Conservation (phyloP, 92 coral and sea anemone genomes). For the Epizoanthus scotinus region DNA sequence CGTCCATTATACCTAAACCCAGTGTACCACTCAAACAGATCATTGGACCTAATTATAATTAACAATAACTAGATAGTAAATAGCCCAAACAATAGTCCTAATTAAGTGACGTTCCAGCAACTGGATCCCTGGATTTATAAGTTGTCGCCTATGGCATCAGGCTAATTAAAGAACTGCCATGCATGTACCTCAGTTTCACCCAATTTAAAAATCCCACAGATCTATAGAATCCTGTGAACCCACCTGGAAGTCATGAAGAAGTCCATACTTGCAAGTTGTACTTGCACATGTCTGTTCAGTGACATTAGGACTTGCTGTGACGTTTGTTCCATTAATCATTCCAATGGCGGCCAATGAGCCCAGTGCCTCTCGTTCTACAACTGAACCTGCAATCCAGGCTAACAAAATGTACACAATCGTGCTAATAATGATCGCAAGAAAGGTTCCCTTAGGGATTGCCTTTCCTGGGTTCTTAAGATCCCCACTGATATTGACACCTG, state of each 20-base stretch:
- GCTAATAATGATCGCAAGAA: slow-evolving; percentile 86
- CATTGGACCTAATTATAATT: too few relatives aligned
- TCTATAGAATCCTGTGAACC: neutral
- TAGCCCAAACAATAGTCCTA: too few relatives aligned
- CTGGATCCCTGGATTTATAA: too few relatives aligned
- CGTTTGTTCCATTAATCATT: slow-evolving; percentile 46
- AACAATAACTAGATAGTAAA: too few relatives aligned
- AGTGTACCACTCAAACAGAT: too few relatives aligned
- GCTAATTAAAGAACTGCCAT: too few relatives aligned
- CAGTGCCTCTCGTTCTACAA: slow-evolving; percentile 77
- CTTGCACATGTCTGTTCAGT: slow-evolving; percentile 57
- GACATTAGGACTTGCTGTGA: slow-evolving; percentile 14
- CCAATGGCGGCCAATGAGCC: slow-evolving; percentile 65
- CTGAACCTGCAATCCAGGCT: slow-evolving; percentile 87
- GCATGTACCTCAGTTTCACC: too few relatives aligned
- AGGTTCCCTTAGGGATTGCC: slow-evolving; percentile 95
- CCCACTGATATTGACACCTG: slow-evolving; percentile 96
- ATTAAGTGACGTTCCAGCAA: too few relatives aligned
- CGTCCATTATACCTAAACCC: too few relatives aligned
- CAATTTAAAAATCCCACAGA: too few relatives aligned
- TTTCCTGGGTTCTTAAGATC: slow-evolving; percentile 85
- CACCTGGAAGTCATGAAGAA: slow-evolving; percentile 89
- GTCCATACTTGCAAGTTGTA: slow-evolving; percentile 76
- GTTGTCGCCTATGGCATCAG: too few relatives aligned
- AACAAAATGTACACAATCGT: slow-evolving; percentile 80